These are phyloP conservation scores for Hydropotes inermis DNA, from an alignment of 2,113 vertebrate species.

Conservation along the genomic window DNA sequence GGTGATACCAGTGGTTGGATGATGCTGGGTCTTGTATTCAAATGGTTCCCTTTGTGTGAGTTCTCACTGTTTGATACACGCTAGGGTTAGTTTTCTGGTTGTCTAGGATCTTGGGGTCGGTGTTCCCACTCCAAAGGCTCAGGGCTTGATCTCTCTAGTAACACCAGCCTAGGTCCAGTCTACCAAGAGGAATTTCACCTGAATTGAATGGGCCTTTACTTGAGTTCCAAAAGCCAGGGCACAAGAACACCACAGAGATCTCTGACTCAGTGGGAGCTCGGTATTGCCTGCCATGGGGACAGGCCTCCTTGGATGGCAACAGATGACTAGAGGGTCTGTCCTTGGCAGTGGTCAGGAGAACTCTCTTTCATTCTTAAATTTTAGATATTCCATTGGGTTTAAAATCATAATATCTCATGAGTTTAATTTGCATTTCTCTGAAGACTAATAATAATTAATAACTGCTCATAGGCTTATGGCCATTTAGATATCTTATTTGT, in stretches of 20 bases:
- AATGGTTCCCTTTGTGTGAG: not conserved
- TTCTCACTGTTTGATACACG: not conserved
- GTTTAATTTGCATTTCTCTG: not conserved
- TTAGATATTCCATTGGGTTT: not conserved
- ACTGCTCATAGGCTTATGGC: not conserved
- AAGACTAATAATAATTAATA: not conserved
- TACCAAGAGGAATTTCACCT: not conserved
- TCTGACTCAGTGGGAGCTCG: not conserved
- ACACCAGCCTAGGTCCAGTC: not conserved
- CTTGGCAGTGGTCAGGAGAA: not conserved
- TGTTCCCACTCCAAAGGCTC: not conserved
- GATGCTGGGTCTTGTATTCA: not conserved
- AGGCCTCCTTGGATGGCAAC: not conserved
- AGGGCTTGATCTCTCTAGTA: accelerated
- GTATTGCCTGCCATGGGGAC: not conserved
- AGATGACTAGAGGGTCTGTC: not conserved
- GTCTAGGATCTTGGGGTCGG: not conserved
- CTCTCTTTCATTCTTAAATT: not conserved
- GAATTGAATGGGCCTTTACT: not conserved
- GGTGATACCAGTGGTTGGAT: not conserved
- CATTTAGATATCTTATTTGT: not conserved
- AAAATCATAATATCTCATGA: not conserved
- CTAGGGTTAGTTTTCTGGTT: not conserved
- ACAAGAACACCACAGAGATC: not conserved
- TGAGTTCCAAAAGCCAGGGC: not conserved